Evolutionary conservation across 2,797 vertebrate species (phyloP).

Genomic region (Pipistrellus pygmaeus): DNA sequence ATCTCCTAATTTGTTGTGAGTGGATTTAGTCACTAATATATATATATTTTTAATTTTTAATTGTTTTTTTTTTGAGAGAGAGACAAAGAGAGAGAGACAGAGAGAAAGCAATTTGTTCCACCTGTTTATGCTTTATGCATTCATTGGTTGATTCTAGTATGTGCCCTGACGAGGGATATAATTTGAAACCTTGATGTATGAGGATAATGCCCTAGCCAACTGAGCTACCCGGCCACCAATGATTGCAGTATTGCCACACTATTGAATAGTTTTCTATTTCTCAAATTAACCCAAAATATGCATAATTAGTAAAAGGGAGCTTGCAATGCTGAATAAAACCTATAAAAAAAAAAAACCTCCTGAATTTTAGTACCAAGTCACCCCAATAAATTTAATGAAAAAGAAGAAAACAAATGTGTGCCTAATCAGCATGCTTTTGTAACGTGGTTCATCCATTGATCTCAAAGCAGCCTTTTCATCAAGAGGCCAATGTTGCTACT

Average conservation of each 20-base stretch:
- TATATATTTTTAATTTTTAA: neutral
- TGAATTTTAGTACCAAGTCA: neutral
- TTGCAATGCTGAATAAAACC: neutral
- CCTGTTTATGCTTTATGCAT: neutral
- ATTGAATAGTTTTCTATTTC: neutral
- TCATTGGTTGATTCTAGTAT: neutral
- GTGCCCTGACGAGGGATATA: neutral
- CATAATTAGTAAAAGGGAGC: neutral
- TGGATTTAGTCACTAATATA: neutral
- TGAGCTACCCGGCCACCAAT: neutral
- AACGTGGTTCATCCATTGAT: neutral
- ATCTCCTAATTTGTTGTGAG: neutral
- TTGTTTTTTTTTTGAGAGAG: neutral
- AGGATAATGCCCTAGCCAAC: neutral
- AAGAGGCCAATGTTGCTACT: neutral
- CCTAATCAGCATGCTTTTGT: neutral
- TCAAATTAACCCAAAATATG: neutral
- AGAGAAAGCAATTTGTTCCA: neutral
- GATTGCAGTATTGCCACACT: neutral
- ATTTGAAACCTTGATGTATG: neutral
- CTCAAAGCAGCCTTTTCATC: slow-evolving; percentile 18
- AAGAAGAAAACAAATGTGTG: neutral
- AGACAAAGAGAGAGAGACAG: neutral
- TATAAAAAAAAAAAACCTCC: neutral
- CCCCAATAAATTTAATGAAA: neutral